Percentiles rank a stretch among this genome's conserved stretches.
Conservation (phyloP, 2,888 invertebrate genomes). For the Leuctra nigra region DNA sequence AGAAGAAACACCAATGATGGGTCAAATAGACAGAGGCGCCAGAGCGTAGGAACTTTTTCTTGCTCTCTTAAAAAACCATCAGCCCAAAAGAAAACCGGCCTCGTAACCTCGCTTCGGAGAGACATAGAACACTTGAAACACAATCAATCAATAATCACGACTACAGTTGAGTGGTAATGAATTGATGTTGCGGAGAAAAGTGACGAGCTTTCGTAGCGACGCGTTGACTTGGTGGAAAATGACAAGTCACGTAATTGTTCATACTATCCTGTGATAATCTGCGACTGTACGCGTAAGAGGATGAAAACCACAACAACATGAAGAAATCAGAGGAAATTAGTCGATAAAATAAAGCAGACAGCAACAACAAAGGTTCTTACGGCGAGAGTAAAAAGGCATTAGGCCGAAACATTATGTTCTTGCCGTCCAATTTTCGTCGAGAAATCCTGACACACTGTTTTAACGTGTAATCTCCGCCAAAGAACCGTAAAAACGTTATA, state of each 20-base stretch:
- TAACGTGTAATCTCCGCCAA: not conserved
- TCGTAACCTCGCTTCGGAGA: not conserved
- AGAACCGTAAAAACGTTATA: not conserved
- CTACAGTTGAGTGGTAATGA: not conserved
- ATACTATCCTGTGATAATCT: too few species aligned
- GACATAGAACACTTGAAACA: not conserved
- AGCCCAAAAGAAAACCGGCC: not conserved
- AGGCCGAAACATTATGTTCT: not conserved
- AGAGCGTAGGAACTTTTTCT: constrained; percentile 11
- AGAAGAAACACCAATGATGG: not conserved
- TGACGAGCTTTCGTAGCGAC: too few species aligned
- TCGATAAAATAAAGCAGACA: not conserved
- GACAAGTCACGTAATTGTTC: too few species aligned
- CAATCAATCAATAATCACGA: not conserved
- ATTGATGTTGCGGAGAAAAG: not conserved
- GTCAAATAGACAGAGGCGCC: constrained; percentile 11
- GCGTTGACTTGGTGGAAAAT: too few species aligned
- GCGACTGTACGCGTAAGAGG: not conserved
- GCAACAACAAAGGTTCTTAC: not conserved
- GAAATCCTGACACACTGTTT: not conserved
- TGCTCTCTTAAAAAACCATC: constrained; percentile 12
- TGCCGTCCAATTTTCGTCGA: constrained; percentile 2
- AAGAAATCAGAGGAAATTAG: constrained; percentile 3
- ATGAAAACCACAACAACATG: constrained; percentile 3
- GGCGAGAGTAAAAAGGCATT: not conserved